Percentiles rank a stretch among this genome's conserved stretches.
phyloP scores from a whole-genome alignment of 2,113 vertebrate species.

The Sphaerodactylus townsendi region DNA sequence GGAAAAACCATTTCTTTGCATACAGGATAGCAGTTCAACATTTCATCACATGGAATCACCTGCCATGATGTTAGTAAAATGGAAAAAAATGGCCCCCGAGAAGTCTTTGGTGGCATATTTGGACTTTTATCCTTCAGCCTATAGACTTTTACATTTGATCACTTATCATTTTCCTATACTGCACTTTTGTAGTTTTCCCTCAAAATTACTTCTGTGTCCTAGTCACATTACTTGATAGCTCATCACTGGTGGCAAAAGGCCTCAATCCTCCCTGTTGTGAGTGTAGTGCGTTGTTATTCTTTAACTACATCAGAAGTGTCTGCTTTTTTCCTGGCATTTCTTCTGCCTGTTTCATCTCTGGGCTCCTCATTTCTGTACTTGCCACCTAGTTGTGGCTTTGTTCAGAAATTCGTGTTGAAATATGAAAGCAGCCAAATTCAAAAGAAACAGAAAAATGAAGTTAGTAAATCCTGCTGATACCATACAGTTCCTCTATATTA shows the following conservation, averaged over 20 bases:
- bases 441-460: conserved; percentile 47
- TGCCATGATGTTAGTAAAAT: background rate
- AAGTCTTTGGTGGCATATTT: background rate
- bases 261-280: background rate
- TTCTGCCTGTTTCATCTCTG: conserved; percentile 50
- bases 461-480: conserved; percentile 31
- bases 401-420: conserved; percentile 24
- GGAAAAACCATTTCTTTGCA: too few species aligned
- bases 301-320: background rate
- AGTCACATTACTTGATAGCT: background rate
- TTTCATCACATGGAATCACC: background rate
- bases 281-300: background rate
- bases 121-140: background rate
- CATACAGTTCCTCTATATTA: conserved; percentile 23
- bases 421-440: conserved; percentile 44
- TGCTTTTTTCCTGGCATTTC: conserved; percentile 28
- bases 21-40: background rate
- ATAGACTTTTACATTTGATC: background rate
- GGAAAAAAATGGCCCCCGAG: background rate
- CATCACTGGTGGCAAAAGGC: background rate
- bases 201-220: background rate
- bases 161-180: background rate
- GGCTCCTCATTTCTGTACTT: conserved; percentile 31
- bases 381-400: conserved; percentile 45
- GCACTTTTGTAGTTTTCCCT: background rate